A percentile compares a stretch with the other conserved stretches of the same genome.
phyloP scores from a whole-genome alignment of 2,888 invertebrate species.

The Nowickia ferox region DNA sequence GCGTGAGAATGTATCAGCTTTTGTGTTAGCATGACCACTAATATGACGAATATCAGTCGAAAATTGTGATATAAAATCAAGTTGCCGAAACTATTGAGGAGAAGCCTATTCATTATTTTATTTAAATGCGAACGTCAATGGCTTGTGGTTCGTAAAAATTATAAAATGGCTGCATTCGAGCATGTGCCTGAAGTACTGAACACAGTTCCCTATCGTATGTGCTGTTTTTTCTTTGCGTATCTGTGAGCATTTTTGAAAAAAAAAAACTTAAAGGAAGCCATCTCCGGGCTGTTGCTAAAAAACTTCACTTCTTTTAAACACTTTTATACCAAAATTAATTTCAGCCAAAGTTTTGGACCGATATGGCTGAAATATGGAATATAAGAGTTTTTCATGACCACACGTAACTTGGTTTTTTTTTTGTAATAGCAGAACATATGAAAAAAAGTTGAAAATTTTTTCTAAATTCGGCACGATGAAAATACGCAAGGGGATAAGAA shows the following conservation, averaged over 20 bases:
- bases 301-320: no score
- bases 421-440: no score
- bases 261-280: conserved; percentile 2
- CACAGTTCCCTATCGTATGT: conserved; percentile 18
- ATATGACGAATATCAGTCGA: not conserved
- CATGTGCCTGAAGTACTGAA: conserved; percentile 4
- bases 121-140: not conserved
- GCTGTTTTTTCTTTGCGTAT: conserved; percentile 13
- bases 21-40: not conserved
- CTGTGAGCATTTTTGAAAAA: conserved; percentile 31
- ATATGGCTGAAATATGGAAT: no score
- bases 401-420: no score
- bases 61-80: not conserved
- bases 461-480: no score
- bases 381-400: no score
- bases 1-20: not conserved
- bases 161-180: conserved; percentile 6
- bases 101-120: not conserved
- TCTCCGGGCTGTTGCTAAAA: not conserved
- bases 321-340: no score
- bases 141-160: not conserved
- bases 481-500: no score
- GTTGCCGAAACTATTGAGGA: not conserved
- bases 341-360: no score
- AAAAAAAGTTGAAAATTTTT: no score